Evolutionary conservation across 2,888 invertebrate species (phyloP).

Genomic region (Agriotes lineatus): DNA sequence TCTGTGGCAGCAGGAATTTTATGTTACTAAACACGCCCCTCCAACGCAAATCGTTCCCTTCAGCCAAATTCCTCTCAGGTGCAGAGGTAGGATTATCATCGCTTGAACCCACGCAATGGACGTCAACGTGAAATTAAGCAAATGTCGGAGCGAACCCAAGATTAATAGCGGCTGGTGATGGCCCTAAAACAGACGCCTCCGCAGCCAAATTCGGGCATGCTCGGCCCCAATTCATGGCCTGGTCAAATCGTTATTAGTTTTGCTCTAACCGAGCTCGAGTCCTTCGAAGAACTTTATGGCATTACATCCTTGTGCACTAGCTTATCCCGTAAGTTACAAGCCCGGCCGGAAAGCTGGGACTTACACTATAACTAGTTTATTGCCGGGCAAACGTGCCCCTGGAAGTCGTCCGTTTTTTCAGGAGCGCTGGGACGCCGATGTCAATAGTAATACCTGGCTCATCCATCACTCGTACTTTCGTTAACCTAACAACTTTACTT

Average conservation of each 20-base stretch:
- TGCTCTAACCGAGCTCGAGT: no score
- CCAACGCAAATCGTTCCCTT: no score
- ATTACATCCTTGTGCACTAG: background rate
- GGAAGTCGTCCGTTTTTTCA: background rate
- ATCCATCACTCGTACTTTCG: background rate
- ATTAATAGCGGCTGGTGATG: constrained; percentile 5
- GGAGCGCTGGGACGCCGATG: background rate
- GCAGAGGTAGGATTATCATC: background rate
- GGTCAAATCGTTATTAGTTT: no score
- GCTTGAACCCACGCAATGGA: constrained; percentile 6
- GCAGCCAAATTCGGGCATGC: no score
- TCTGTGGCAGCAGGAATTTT: no score
- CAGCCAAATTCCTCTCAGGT: background rate
- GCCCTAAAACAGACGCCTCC: background rate
- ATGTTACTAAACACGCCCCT: no score
- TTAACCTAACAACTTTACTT: background rate
- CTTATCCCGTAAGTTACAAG: background rate
- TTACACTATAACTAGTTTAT: background rate
- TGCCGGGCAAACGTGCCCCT: background rate
- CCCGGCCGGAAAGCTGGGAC: background rate
- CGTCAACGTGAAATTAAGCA: constrained; percentile 14
- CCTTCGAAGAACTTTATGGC: background rate
- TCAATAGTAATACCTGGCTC: background rate
- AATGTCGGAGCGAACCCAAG: background rate
- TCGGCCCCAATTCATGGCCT: no score